Evolutionary conservation across 1,140 invertebrate genomes (phyloP), one percentile per base, ranked within the genome.

Genomic region (Rhopalosiphum padi): DNA sequence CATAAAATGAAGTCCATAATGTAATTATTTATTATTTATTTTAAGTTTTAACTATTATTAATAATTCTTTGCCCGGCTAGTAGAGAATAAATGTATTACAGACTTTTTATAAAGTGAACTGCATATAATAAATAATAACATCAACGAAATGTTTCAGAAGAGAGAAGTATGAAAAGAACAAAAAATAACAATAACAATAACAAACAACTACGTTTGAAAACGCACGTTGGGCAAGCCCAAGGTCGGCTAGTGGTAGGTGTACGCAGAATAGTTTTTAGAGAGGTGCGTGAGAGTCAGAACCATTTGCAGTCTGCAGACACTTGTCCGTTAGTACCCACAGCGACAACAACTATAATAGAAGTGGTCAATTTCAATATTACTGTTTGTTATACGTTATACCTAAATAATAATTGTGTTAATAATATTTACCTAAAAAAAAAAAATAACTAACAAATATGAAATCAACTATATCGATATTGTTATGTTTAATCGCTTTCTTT

Each of bases 171-270:
- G 43, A 25, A 87, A 18, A 48, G 85, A 87, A n/a, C 23, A 15
- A 68, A 35, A 60, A 37, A 68, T 15, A 55, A 89, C 35, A 90
- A 90, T 21, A 53, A 90, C 53, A 90, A 90, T 90, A 90, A 90
- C 37, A 51, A 51, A 48, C 30, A 43, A 68, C 25, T 8, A 46
- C 68, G 51, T 30, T n/a, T 43, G 37, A 90, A 90, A 90, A 90
- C 37, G 89, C 53, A 68, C 89, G 89, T 90, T 43, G 89, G n/a
- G 11, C 89, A n/a, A 21, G 37, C 37, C 48, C 89, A 90, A 90
- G 89, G 89, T 68, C 89, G 37, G 53, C 22, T 25, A 21, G 53
- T 43, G 89, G 89, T 90, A 68, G 53, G 53, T 90, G 53, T 90
- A 89, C 51, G 88, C 88, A 89, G 88, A 89, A 89, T 30, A 89